Evolutionary conservation across 2,888 invertebrate species (phyloP), one percentile per base, ranked within the genome.

Genomic region (Drosophila ezoana): DNA sequence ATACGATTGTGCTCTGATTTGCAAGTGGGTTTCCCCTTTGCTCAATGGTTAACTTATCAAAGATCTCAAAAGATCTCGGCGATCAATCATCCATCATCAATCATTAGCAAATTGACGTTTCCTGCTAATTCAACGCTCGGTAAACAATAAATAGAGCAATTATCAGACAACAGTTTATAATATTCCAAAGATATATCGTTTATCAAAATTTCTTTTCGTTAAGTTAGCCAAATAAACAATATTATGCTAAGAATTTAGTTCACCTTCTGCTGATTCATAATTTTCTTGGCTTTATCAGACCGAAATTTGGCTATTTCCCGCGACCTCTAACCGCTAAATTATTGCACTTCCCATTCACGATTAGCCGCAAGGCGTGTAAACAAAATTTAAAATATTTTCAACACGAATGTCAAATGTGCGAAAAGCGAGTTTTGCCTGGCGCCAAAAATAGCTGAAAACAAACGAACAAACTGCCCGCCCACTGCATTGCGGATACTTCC

Each of bases 401-500:
- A 47, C 44, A 37, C 63, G 78, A 78, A 78, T 83, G 87, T 78
- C 79, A 81, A 78, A 81, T 73, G 81, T 73, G 76, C 64, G 72
- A 58, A 68, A 76, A 71, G 57, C 81, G 53, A 78, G 2, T 28
- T 77, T 69, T 76, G 59, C 67, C 48, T 66, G 64, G 47, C 57
- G 67, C 79, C 54, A 37, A 52, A 76, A 87, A 84, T 76, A 81
- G 79, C 54, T n/a, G 18, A 28, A 58, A 58, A 38, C 64, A 37
- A 32, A 35, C 20, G 16, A 18, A 60, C 49, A 11, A 43, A 41
- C 57, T 23, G 51, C 48, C 76, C 87, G 76, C 85, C 82, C 82
- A 87, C 87, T 38, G 62, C 52, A 73, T 70, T 66, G 67, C 64
- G 78, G 53, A 59, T 54, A 65, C 79, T 73, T 84, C 70, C 88